A percentile compares a stretch with the other conserved stretches of the same genome.
Conservation (phyloP, 2,797 vertebrate genomes). For the Fringilla coelebs region DNA sequence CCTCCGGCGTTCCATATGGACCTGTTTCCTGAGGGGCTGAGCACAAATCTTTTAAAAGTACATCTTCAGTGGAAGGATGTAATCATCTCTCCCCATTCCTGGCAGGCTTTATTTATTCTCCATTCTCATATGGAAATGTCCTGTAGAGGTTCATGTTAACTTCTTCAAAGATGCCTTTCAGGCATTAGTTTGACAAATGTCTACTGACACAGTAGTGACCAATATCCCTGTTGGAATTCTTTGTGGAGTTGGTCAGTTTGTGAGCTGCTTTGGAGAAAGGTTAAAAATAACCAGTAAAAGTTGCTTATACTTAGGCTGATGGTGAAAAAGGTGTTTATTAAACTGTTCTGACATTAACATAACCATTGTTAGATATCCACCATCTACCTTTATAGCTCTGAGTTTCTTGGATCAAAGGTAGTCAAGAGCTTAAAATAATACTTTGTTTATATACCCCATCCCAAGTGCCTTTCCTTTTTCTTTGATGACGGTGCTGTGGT, state of each 20-base stretch:
- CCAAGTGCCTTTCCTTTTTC: constrained; percentile 5
- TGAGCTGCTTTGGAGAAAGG: background rate
- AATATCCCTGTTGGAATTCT: background rate
- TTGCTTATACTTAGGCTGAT: background rate
- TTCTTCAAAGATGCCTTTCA: background rate
- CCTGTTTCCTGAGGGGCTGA: background rate
- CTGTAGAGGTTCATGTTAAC: background rate
- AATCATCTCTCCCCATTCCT: background rate
- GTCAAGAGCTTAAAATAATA: constrained; percentile 43
- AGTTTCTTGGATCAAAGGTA: constrained; percentile 25
- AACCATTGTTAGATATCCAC: background rate
- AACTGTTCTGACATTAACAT: background rate
- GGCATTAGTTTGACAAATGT: background rate
- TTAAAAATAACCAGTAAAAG: constrained; percentile 30
- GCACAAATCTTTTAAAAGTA: background rate
- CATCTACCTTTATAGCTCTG: background rate
- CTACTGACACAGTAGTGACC: background rate
- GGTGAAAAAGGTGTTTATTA: constrained; percentile 11
- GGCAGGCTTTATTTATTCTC: background rate
- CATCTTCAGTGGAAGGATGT: background rate
- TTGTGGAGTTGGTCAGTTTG: background rate
- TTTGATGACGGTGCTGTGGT: background rate
- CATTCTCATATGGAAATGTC: background rate
- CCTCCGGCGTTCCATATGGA: background rate
- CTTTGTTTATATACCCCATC: constrained; percentile 14